Conservation (phyloP, 2,113 vertebrate species). For the Tiliqua scincoides region DNA sequence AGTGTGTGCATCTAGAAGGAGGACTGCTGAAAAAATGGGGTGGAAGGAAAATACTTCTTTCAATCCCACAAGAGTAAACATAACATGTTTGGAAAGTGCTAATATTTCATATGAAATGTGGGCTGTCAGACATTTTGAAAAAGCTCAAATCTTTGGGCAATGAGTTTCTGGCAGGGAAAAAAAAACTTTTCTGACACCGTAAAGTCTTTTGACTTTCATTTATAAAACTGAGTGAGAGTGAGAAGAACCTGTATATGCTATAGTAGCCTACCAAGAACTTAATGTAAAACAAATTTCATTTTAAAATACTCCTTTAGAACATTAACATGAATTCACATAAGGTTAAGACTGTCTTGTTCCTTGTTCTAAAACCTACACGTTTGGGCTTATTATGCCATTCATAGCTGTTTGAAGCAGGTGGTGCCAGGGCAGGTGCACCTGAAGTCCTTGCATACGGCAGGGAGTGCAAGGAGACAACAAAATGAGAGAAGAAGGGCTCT, state of each 20-base stretch:
- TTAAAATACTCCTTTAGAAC: background rate
- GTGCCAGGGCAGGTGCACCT: too few relatives aligned
- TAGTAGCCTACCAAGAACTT: background rate
- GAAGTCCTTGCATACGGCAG: background rate
- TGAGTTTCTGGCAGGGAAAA: background rate
- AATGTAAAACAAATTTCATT: background rate
- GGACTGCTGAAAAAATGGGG: background rate
- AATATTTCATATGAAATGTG: background rate
- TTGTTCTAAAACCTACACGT: background rate
- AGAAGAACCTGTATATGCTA: background rate
- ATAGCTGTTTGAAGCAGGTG: background rate
- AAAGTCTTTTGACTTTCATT: background rate
- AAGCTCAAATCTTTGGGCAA: background rate
- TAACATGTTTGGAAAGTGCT: background rate
- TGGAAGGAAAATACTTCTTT: background rate
- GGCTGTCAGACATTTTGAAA: background rate
- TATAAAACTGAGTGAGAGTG: background rate
- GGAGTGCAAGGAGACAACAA: background rate
- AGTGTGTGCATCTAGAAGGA: background rate
- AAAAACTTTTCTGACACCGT: background rate
- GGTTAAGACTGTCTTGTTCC: background rate
- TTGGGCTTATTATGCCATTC: background rate
- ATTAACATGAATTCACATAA: background rate
- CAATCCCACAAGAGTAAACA: background rate
- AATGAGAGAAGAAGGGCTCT: background rate